Base-by-base conservation (phyloP, 2,888 invertebrate genomes). In the Drosophila mercatorum region DNA sequence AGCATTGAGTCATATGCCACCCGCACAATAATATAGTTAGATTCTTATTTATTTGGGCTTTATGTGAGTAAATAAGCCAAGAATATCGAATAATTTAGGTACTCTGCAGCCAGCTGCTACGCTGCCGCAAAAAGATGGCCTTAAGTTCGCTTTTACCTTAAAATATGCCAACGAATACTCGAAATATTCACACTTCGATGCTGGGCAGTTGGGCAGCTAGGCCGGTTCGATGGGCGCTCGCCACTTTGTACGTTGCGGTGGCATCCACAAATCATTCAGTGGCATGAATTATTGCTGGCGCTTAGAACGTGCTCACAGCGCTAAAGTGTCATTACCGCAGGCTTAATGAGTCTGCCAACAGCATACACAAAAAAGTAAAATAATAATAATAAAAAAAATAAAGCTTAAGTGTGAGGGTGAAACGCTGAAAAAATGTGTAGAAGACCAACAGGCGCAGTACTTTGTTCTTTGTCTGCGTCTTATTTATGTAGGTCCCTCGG, bases 231-330 rank as follows among this genome's bases (percentile, higher is more conserved):
- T 72, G 80, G 64, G 57, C 63, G 46, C 56, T 41, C 41, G n/a
- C 41, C 28, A 55, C 22, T 28, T 31, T 46, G 72, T 66, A 58
- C 60, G 43, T 63, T 83, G 64, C 17, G 63, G 68, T 63, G 53
- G 78, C 59, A 41, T 64, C 88, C 82, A 90, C 91, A 90, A 90
- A 90, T 91, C 91, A 90, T 90, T 88, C 77, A 89, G 83, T 90
- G 91, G 85, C 90, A 90, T 90, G 90, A 90, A 90, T 88, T 89
- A 90, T 90, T 87, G 73, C 87, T 56, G 71, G 68, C 74, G 81
- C 90, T 83, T 85, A 90, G 90, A 80, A 86, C 86, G 86, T 86
- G 86, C 90, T 88, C 75, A 46, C 78, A 83, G 81, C 78, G 88
- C 83, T 89, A 86, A 86, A 86, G 90, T 86, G 90, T 89, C 86